These are phyloP conservation scores for Nerophis lumbriciformis DNA, from an alignment of 2,113 vertebrate species.

Conservation along the genomic window DNA sequence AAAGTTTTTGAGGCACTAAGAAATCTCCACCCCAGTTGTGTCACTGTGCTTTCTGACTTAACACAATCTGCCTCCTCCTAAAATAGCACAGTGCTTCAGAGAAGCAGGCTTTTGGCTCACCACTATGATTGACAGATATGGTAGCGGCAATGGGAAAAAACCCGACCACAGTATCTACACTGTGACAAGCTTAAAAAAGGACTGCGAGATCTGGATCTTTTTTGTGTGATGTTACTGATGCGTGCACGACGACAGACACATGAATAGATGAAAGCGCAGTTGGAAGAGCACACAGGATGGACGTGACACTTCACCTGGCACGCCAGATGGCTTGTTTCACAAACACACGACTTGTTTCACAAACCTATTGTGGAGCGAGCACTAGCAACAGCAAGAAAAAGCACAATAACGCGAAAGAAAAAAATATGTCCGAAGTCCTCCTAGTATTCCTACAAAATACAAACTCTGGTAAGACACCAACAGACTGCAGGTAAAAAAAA, in stretches of 20 bases:
- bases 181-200: constrained; percentile 11
- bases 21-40: constrained; percentile 55
- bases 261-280: not conserved
- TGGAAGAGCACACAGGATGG: constrained; percentile 12
- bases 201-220: constrained; percentile 19
- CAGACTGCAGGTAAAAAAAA: too few species aligned
- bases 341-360: not conserved
- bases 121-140: constrained; percentile 41
- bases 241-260: constrained; percentile 6
- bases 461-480: too few species aligned
- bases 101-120: constrained; percentile 45
- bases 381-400: not conserved
- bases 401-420: too few species aligned
- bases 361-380: not conserved
- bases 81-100: constrained; percentile 61
- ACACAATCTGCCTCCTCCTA: constrained; percentile 51
- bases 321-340: not conserved
- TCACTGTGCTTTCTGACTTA: constrained; percentile 51
- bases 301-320: not conserved
- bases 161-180: constrained; percentile 37
- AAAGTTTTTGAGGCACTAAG: constrained; percentile 43
- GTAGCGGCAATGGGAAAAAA: constrained; percentile 9
- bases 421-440: too few species aligned
- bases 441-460: too few species aligned
- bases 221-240: constrained; percentile 25